These are phyloP conservation scores for Heliconius aoede DNA, from an alignment of 2,888 invertebrate species.

Conservation along the genomic window DNA sequence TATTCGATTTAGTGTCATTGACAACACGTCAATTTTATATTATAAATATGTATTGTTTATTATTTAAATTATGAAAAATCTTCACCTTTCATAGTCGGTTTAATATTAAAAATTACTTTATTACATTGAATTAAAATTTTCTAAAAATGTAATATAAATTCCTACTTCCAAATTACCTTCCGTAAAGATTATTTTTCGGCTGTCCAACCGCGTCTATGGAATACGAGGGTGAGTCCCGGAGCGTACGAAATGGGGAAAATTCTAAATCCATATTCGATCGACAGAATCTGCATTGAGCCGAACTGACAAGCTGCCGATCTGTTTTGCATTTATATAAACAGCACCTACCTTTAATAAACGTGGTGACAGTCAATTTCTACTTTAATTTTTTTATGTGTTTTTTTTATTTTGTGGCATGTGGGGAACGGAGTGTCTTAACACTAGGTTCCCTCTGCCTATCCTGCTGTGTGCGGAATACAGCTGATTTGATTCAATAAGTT, in stretches of 20 bases:
- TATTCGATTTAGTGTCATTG: neutral
- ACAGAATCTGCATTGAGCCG: slow-evolving; percentile 78
- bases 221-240: slow-evolving; percentile 68
- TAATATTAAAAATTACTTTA: slow-evolving; percentile 19
- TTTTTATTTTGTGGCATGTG: no score
- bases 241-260: slow-evolving; percentile 73
- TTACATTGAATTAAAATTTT: slow-evolving; percentile 43
- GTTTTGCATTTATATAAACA: slow-evolving; percentile 84
- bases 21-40: neutral
- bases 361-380: slow-evolving; percentile 55
- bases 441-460: no score
- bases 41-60: neutral
- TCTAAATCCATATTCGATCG: slow-evolving; percentile 83
- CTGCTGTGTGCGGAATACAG: no score
- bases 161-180: slow-evolving; percentile 53
- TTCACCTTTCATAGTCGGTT: neutral
- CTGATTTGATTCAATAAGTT: no score
- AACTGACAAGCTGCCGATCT: slow-evolving; percentile 83
- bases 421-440: no score
- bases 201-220: slow-evolving; percentile 76
- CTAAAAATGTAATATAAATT: slow-evolving; percentile 44
- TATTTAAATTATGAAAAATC: neutral
- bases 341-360: slow-evolving; percentile 76
- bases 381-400: slow-evolving; percentile 17
- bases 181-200: slow-evolving; percentile 77